Evolutionary conservation across 2,113 vertebrate species (phyloP).

Genomic region (Gasterosteus aculeatus): DNA sequence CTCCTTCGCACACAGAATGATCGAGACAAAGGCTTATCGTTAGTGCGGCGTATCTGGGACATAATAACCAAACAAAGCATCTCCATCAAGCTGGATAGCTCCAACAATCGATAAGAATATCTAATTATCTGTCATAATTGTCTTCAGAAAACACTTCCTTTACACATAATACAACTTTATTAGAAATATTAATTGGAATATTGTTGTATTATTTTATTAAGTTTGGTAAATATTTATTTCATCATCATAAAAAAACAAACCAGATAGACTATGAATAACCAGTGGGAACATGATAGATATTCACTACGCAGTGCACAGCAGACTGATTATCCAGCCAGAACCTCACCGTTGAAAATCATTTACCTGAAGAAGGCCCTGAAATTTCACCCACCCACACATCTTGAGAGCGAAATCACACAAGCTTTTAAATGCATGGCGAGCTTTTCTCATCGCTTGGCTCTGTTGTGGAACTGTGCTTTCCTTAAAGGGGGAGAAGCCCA

Average conservation of each 20-base stretch:
- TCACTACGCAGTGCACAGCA: background rate
- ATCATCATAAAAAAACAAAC: background rate
- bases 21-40: background rate
- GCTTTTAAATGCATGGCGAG: background rate
- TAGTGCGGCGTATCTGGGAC: background rate
- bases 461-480: conserved; percentile 7
- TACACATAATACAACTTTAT: background rate
- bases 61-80: background rate
- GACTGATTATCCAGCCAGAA: background rate
- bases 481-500: conserved; percentile 6
- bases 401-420: background rate
- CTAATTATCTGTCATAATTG: background rate
- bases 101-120: background rate
- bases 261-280: background rate
- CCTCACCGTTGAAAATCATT: background rate
- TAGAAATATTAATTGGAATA: background rate
- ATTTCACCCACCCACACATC: background rate
- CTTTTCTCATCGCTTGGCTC: background rate
- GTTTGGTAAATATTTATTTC: background rate
- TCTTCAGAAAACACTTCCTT: background rate
- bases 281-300: background rate
- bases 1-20: conserved; percentile 82
- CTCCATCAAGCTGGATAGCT: background rate
- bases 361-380: background rate
- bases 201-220: background rate